phyloP scores from a whole-genome alignment of 1,140 invertebrate genomes.

The Branchinecta lynchi region DNA sequence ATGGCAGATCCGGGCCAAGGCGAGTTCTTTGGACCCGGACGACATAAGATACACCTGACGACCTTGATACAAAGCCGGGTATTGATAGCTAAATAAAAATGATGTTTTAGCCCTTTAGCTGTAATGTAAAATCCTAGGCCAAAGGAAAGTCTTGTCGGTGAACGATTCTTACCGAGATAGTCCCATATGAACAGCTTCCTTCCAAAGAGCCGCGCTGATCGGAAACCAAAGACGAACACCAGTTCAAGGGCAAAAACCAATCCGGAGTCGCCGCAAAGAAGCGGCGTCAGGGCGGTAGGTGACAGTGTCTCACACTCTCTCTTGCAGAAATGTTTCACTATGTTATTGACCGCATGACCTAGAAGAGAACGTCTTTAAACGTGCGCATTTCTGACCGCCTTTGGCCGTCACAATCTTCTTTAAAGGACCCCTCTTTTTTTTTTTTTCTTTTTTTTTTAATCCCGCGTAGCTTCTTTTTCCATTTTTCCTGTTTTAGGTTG shows the following conservation, averaged over 20 bases:
- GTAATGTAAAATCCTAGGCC: too few species aligned
- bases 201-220: constrained; percentile 76
- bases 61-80: too few species aligned
- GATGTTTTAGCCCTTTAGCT: too few species aligned
- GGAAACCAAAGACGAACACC: constrained; percentile 83
- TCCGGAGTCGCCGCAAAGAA: constrained; percentile 87
- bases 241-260: constrained; percentile 83
- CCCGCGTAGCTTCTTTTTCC: too few species aligned
- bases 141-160: too few species aligned
- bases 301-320: constrained; percentile 52
- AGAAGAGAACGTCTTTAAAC: constrained; percentile 25
- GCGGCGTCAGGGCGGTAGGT: constrained; percentile 66
- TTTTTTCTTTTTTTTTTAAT: too few species aligned
- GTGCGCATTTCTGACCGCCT: constrained; percentile 14
- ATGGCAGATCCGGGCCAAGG: too few species aligned
- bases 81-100: too few species aligned
- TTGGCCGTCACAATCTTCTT: constrained; percentile 16
- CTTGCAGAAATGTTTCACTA: constrained; percentile 81
- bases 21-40: too few species aligned
- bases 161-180: constrained; percentile 59
- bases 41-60: too few species aligned
- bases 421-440: not conserved
- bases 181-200: constrained; percentile 96
- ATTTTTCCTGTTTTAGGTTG: too few species aligned
- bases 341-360: constrained; percentile 87